Conservation (phyloP, 2,113 vertebrate genomes). For the Lamprotornis superbus region DNA sequence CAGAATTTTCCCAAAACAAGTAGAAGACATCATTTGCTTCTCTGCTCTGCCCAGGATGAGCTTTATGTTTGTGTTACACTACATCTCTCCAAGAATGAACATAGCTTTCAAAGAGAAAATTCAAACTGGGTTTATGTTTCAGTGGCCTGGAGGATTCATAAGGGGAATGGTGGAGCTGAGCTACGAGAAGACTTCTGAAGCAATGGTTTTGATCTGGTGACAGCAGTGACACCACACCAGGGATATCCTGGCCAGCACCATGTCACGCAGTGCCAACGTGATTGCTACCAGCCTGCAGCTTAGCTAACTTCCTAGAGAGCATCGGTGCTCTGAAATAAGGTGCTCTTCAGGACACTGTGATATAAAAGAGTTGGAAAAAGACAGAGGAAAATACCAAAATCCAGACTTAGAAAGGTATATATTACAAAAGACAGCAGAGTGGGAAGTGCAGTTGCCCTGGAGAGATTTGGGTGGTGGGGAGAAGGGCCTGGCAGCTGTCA, state of each 20-base stretch:
- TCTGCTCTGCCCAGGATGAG: neutral
- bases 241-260: neutral
- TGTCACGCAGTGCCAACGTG: rapidly evolving
- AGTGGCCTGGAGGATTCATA: neutral
- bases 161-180: neutral
- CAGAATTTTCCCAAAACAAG: neutral
- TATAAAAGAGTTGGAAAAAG: neutral
- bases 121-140: neutral
- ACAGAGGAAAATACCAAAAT: neutral
- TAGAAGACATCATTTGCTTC: neutral
- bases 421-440: neutral
- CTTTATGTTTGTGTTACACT: neutral
- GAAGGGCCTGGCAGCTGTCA: neutral
- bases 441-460: neutral
- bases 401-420: neutral
- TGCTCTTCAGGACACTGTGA: neutral
- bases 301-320: neutral
- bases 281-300: neutral
- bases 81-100: neutral
- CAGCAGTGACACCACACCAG: neutral
- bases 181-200: neutral
- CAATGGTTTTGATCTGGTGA: neutral
- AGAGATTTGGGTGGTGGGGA: neutral
- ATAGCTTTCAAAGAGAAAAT: neutral
- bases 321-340: neutral